Base-by-base conservation (phyloP, 2,797 vertebrate species). In the Acrossocheilus fasciatus region DNA sequence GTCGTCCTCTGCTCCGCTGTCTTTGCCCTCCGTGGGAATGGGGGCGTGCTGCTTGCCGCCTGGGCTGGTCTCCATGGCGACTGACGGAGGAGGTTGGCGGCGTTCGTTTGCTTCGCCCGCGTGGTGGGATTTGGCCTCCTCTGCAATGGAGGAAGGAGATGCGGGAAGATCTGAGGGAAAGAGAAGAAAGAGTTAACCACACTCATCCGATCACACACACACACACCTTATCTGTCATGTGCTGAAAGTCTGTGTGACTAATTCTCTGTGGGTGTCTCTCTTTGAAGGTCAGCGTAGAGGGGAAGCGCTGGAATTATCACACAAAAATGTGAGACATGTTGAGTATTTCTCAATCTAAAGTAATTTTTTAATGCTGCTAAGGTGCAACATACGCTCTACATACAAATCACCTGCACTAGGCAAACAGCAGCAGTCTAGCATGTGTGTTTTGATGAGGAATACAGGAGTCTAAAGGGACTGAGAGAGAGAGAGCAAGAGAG, bases 1-100 rank as follows among this genome's bases (percentile, higher is more conserved):
- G 94, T 99, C 97, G 26, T 99, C 98, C 91, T 99, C 98, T 92
- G 93, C 95, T 74, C 90, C 93, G 77, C 94, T 95, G 81, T 97
- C 96, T 75, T 94, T 96, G 91, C 90, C 86, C 70, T 20, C 86
- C 79, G 89, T 87, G 74, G 92, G 89, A 4, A 94, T 92, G 92
- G 95, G 96, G 91, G 96, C 91, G 90, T 86, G 78, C n/a, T 93
- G 93, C 93, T 95, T 96, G 83, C 30, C 94, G 75, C 34, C 89
- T n/a, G 39, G 93, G 91, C 88, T 92, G 43, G 93, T 93, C 92
- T 97, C 97, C 94, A 95, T 95, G 90, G 93, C 88, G 93, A 92
- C 92, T 90, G 87, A 93, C 90, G 92, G 93, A 92, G 93, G 88
- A 91, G 85, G 81, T 11, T 82, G 87, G 66, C 92, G 93, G 94